These are phyloP conservation scores for Drosophila tanythrix DNA, from an alignment of 2,888 invertebrate genomes.

Conservation along the genomic window DNA sequence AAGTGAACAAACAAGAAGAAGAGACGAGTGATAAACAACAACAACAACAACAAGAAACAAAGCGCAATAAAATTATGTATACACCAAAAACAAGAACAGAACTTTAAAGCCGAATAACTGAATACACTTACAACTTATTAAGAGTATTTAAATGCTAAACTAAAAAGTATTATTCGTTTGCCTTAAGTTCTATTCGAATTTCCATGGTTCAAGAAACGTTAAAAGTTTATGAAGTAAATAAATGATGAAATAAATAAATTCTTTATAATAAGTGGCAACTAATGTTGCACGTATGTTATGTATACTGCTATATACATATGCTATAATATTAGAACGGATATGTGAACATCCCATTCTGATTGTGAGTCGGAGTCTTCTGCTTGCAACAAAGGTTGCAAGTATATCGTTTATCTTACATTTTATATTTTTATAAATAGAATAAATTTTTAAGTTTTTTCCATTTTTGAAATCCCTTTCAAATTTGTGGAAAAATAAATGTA, in stretches of 20 bases:
- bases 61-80: constrained; percentile 58
- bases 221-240: background rate
- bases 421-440: background rate
- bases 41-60: constrained; percentile 41
- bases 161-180: background rate
- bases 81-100: background rate
- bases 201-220: background rate
- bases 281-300: background rate
- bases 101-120: background rate
- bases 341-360: too few relatives aligned
- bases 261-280: background rate
- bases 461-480: background rate
- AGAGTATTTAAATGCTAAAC: background rate
- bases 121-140: constrained; percentile 19
- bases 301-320: too few relatives aligned
- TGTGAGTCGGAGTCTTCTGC: background rate
- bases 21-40: background rate
- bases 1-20: too few relatives aligned
- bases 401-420: background rate
- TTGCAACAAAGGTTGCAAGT: background rate
- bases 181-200: background rate
- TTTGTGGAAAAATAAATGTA: background rate
- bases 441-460: background rate
- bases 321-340: too few relatives aligned
- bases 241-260: background rate